Evolutionary conservation across 2,797 vertebrate genomes (phyloP).

Genomic region (Pitangus sulphuratus): DNA sequence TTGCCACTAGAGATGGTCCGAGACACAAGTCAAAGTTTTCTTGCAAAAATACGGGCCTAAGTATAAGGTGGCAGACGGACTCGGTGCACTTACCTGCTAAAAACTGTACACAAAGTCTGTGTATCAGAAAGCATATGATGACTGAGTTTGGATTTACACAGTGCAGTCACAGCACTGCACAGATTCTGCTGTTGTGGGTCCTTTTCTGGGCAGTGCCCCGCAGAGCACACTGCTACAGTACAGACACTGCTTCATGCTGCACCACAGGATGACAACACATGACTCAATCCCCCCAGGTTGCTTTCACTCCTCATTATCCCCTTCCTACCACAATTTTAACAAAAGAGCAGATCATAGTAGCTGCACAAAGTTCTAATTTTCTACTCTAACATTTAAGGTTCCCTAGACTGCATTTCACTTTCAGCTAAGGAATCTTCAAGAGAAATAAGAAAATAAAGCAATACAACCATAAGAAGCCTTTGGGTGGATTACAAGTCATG

Average conservation of each 20-base stretch:
- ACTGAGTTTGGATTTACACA: background rate
- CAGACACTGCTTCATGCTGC: background rate
- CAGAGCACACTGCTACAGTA: background rate
- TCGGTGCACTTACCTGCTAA: background rate
- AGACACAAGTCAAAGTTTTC: background rate
- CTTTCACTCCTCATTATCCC: background rate
- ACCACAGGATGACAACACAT: background rate
- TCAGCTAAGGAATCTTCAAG: background rate
- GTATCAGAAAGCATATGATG: accelerated
- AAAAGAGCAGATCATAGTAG: background rate
- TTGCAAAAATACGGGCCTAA: background rate
- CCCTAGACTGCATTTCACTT: background rate
- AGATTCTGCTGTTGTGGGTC: background rate
- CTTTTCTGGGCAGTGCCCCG: background rate
- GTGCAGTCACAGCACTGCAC: background rate
- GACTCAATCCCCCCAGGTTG: background rate
- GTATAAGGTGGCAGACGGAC: background rate
- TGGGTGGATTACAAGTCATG: background rate
- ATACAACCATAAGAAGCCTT: background rate
- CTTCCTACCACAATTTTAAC: background rate
- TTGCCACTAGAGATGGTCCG: background rate
- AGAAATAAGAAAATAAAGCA: conserved; percentile 24
- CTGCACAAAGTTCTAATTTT: background rate
- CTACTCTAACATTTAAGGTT: background rate
- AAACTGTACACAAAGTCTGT: background rate